Evolutionary conservation across 2,797 vertebrate genomes (phyloP).

Genomic region (Gallinago nigripennis): DNA sequence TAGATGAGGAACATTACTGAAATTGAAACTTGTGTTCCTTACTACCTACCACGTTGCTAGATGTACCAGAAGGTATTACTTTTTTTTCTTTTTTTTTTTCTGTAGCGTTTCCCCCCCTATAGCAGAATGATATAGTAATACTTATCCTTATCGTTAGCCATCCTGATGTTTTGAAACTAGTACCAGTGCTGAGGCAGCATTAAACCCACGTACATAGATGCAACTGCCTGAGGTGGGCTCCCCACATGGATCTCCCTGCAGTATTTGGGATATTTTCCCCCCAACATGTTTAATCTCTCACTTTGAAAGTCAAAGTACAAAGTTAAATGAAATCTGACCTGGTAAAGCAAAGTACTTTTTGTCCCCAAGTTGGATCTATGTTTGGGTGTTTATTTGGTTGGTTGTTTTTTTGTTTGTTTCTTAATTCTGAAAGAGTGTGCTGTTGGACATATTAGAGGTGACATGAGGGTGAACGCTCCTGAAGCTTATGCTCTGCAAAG

Average conservation of each 20-base stretch:
- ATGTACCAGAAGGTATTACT: not conserved
- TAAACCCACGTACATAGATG: not conserved
- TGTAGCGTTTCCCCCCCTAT: not conserved
- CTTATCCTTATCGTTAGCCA: not conserved
- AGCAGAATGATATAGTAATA: not conserved
- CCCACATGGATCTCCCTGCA: not conserved
- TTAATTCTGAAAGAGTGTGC: not conserved
- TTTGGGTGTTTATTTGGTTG: not conserved
- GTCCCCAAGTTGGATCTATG: conserved; percentile 12
- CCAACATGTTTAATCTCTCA: not conserved
- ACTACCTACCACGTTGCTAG: not conserved
- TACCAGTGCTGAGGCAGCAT: not conserved
- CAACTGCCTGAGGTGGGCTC: not conserved
- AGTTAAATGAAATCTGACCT: conserved; percentile 54
- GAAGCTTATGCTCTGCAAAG: conserved; percentile 6
- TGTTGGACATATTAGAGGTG: not conserved
- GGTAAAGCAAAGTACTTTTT: conserved; percentile 38
- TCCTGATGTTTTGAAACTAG: not conserved
- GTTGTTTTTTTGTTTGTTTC: not conserved
- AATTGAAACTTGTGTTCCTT: not conserved
- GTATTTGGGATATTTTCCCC: not conserved
- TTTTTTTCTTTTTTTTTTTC: not conserved
- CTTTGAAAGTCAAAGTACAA: conserved; percentile 34
- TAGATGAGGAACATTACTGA: not conserved
- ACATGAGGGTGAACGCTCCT: not conserved